Evolutionary conservation across 2,113 vertebrate species (phyloP).

Genomic region (Alligator sinensis): DNA sequence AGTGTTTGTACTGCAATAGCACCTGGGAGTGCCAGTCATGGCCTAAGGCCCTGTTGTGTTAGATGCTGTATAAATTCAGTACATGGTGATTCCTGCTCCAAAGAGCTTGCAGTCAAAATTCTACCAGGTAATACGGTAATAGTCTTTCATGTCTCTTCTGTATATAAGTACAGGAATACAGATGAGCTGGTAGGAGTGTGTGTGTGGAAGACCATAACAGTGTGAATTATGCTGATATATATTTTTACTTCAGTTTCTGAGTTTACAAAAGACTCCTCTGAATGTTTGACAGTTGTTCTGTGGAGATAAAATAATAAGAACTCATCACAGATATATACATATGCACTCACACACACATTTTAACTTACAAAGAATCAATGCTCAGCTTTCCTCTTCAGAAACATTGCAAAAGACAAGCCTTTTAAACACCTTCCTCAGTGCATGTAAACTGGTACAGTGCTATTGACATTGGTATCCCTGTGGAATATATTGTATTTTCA

Average conservation of each 20-base stretch:
- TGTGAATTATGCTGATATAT: background rate
- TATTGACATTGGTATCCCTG: background rate
- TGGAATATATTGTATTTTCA: background rate
- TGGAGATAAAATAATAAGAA: rapidly evolving
- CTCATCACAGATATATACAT: background rate
- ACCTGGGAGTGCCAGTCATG: background rate
- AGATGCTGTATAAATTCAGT: background rate
- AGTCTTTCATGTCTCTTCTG: background rate
- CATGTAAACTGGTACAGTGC: background rate
- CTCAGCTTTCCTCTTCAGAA: background rate
- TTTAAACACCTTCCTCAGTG: background rate
- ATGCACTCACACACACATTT: no score
- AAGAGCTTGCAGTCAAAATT: background rate
- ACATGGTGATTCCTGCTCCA: background rate
- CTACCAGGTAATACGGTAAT: background rate
- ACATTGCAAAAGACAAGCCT: background rate
- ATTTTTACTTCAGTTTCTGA: background rate
- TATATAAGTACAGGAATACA: background rate
- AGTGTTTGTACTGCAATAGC: background rate
- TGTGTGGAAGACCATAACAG: background rate
- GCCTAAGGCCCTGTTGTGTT: background rate
- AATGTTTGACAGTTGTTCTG: background rate
- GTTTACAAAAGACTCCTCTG: background rate
- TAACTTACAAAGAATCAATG: no score
- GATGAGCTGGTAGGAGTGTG: background rate